Conservation (phyloP, 2,113 vertebrate genomes). For the Cephalophus harveyi region DNA sequence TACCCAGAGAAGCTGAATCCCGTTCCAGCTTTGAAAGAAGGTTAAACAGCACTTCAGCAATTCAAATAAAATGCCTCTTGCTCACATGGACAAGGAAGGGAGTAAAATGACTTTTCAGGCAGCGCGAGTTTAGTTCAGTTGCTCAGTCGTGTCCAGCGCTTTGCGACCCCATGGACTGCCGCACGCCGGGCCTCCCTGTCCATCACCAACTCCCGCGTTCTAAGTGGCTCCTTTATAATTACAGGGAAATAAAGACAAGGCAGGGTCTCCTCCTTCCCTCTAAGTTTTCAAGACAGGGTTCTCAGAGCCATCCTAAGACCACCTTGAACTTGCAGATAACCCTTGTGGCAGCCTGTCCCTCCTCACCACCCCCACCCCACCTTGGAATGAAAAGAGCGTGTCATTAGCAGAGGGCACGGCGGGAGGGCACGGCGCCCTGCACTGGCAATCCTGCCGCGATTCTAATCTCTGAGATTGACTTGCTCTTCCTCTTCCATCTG, state of each 20-base stretch:
- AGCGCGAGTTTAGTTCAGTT: not conserved
- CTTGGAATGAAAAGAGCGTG: conserved; percentile 46
- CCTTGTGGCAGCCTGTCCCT: conserved; percentile 50
- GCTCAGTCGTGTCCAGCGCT: not conserved
- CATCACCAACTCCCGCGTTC: not conserved
- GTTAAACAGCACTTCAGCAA: not conserved
- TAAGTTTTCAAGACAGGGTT: conserved; percentile 15
- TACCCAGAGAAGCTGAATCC: not conserved
- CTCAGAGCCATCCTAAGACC: not conserved
- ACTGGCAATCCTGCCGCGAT: conserved; percentile 36
- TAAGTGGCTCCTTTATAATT: conserved; percentile 32
- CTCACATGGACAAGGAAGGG: conserved; percentile 42
- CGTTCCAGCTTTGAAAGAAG: not conserved
- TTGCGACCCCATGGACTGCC: not conserved
- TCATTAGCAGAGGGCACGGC: conserved; percentile 57
- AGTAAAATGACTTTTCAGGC: conserved; percentile 7
- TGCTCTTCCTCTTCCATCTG: conserved; percentile 68
- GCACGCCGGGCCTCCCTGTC: not conserved
- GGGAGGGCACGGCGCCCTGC: not conserved
- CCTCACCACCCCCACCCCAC: not conserved
- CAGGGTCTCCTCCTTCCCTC: not conserved
- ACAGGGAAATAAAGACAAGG: conserved; percentile 46
- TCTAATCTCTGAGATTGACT: conserved; percentile 69
- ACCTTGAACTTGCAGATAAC: not conserved
- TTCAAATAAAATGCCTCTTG: conserved; percentile 44